Conservation (phyloP, 2,888 invertebrate species). For the Lasioglossum zephyrum region DNA sequence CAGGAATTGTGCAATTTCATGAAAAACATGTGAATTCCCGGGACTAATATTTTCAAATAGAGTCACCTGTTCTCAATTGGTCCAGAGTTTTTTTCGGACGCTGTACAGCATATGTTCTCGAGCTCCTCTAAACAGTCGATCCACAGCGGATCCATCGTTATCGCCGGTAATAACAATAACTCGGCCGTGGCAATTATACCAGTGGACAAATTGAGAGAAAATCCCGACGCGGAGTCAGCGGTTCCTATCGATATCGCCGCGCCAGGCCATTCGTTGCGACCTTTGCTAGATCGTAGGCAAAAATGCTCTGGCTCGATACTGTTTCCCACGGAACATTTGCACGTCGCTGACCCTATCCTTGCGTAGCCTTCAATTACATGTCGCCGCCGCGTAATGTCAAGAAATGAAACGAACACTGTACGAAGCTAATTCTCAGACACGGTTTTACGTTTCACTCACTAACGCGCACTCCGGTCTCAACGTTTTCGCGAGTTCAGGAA, state of each 20-base stretch:
- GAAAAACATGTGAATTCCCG: background rate
- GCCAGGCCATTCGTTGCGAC: conserved; percentile 16
- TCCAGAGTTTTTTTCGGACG: background rate
- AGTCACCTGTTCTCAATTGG: background rate
- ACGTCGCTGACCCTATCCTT: background rate
- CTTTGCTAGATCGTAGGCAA: conserved; percentile 19
- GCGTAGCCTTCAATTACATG: background rate
- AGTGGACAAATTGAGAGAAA: conserved; percentile 28
- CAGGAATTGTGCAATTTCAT: background rate
- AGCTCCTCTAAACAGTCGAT: conserved; percentile 12
- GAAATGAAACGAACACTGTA: conserved; percentile 31
- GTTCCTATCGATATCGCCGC: conserved; percentile 23
- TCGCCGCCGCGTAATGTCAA: conserved; percentile 40
- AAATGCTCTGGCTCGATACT: conserved; percentile 3
- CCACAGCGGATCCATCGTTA: conserved; percentile 11
- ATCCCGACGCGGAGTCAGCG: conserved; percentile 23
- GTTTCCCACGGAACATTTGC: background rate
- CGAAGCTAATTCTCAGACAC: conserved; percentile 57
- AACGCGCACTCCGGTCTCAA: conserved; percentile 30
- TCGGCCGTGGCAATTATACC: conserved; percentile 24
- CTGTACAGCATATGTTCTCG: background rate
- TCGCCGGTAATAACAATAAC: conserved; percentile 32
- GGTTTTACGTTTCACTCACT: conserved; percentile 48
- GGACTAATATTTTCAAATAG: background rate
- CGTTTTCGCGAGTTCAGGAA: background rate